Percentiles rank a stretch among this genome's conserved stretches.
Conservation (phyloP, 2,888 invertebrate species). For the Hyposoter dolosus region DNA sequence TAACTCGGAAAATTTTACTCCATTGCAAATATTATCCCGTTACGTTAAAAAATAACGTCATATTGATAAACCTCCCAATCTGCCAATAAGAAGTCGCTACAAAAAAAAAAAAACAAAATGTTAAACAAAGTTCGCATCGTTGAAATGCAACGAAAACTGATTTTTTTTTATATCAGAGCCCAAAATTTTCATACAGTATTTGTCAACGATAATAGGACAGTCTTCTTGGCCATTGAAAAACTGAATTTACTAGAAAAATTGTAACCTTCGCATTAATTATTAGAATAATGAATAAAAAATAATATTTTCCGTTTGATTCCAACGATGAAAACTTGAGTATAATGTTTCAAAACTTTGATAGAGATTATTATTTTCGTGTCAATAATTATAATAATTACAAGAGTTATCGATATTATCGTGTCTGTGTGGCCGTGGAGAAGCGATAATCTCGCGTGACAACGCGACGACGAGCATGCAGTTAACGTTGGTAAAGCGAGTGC, state of each 20-base stretch:
- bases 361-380: background rate
- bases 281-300: no score
- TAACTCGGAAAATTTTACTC: background rate
- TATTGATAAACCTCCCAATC: no score
- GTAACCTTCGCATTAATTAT: no score
- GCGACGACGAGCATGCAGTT: slow-evolving; percentile 41
- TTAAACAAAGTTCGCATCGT: background rate
- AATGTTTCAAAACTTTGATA: no score
- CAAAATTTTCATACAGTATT: background rate
- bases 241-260: no score
- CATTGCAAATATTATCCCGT: background rate
- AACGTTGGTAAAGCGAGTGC: slow-evolving; percentile 21
- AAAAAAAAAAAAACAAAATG: background rate
- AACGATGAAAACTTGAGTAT: no score
- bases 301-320: no score
- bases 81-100: no score
- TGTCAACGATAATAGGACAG: no score
- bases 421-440: background rate
- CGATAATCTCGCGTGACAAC: slow-evolving; percentile 10
- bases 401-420: slow-evolving; percentile 13
- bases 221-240: no score
- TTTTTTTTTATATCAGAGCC: background rate
- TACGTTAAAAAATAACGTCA: background rate
- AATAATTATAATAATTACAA: background rate
- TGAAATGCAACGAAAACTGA: background rate